Percentiles rank a stretch among this genome's conserved stretches.
Evolutionary conservation across 2,888 invertebrate genomes (phyloP).

Genomic region (Tenthredo mesomela): DNA sequence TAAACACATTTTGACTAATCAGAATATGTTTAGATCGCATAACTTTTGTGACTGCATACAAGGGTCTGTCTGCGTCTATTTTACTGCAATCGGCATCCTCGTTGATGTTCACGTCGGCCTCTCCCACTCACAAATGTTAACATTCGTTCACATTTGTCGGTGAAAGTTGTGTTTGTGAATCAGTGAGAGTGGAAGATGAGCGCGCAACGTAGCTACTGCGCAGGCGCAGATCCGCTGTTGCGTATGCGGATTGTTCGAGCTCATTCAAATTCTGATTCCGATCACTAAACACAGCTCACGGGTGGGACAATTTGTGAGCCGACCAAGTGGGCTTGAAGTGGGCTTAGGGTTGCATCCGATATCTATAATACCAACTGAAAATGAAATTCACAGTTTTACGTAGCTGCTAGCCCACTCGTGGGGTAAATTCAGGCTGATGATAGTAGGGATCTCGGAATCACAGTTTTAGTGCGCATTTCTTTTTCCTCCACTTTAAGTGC

Average conservation of each 20-base stretch:
- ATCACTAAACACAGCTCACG: too few species aligned
- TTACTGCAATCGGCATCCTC: neutral
- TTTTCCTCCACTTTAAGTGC: too few species aligned
- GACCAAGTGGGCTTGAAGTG: too few species aligned
- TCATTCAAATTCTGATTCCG: too few species aligned
- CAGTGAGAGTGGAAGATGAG: neutral
- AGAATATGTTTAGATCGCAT: constrained; percentile 31
- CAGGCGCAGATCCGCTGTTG: neutral
- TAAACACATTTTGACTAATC: constrained; percentile 10
- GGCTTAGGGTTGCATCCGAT: too few species aligned
- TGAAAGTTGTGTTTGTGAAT: constrained; percentile 13
- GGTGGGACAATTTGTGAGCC: too few species aligned
- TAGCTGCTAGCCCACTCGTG: too few species aligned
- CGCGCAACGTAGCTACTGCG: neutral
- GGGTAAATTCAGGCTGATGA: too few species aligned
- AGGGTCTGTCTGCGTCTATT: neutral
- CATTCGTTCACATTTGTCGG: constrained; percentile 12
- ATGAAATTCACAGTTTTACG: neutral
- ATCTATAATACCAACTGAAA: neutral
- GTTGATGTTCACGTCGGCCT: constrained; percentile 14
- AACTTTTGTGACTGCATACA: constrained; percentile 5
- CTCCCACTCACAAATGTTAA: constrained; percentile 37
- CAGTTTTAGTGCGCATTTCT: too few species aligned
- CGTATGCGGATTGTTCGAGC: neutral
- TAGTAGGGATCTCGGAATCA: too few species aligned